Conservation (phyloP, 2,797 vertebrate species). For the Cossypha polioptera region DNA sequence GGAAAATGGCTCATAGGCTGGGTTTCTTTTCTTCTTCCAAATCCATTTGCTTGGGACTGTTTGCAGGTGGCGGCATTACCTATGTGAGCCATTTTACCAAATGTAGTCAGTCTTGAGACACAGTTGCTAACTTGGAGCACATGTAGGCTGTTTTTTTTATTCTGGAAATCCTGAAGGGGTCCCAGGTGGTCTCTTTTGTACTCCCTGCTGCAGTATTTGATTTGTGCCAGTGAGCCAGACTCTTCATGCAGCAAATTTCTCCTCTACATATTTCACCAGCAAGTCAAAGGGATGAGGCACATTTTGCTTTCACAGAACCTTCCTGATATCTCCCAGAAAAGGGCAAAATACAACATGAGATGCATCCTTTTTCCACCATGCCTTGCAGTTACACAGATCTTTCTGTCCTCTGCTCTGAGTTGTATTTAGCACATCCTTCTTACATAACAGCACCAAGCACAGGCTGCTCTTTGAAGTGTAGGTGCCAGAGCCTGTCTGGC, state of each 20-base stretch:
- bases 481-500: neutral
- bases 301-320: neutral
- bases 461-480: neutral
- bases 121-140: neutral
- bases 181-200: neutral
- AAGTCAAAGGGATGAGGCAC: neutral
- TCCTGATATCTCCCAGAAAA: neutral
- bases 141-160: neutral
- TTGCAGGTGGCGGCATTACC: neutral
- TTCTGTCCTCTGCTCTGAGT: neutral
- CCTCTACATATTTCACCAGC: neutral
- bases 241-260: neutral
- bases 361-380: neutral
- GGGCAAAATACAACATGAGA: neutral
- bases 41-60: neutral
- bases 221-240: neutral
- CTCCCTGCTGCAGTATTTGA: neutral
- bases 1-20: neutral
- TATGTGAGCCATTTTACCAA: neutral
- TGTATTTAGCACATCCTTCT: neutral
- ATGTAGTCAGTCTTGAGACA: neutral
- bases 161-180: neutral
- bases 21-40: neutral
- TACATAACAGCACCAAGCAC: neutral
- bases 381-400: neutral